These are phyloP conservation scores for Rotaria macrura DNA, from an alignment of 2,888 invertebrate species.

Conservation along the genomic window DNA sequence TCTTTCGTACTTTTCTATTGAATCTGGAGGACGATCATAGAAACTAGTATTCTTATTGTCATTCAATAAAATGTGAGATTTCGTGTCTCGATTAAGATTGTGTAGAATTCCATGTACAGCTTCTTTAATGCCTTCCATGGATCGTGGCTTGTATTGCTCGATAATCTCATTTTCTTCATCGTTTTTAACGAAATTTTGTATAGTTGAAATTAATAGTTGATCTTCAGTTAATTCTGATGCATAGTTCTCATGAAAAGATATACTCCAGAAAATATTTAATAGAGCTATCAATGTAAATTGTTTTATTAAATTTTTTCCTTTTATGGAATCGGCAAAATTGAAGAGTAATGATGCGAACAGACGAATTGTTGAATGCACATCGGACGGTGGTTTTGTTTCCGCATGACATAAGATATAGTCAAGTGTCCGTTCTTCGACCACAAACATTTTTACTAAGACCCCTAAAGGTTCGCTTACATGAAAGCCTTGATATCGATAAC, in stretches of 20 bases:
- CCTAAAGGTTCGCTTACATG: not conserved
- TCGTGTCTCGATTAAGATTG: no score
- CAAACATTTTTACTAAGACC: not conserved
- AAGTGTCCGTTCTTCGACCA: not conserved
- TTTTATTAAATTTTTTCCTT: not conserved
- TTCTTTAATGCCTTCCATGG: not conserved
- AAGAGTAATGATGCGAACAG: not conserved
- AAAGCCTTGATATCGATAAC: not conserved
- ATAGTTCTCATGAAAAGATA: not conserved
- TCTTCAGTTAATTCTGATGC: no score
- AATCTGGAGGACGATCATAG: no score
- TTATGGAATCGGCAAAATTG: not conserved
- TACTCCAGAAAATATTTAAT: not conserved
- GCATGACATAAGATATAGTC: not conserved
- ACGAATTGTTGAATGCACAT: no score
- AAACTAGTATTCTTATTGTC: no score
- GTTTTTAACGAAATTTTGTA: no score
- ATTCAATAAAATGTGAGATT: no score
- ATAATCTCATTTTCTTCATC: not conserved
- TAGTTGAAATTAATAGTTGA: no score
- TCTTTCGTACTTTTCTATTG: no score
- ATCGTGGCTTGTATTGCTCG: not conserved
- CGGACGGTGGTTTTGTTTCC: no score
- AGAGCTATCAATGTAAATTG: not conserved
- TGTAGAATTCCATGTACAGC: not conserved